These are phyloP conservation scores for Prinia subflava DNA, from an alignment of 2,113 vertebrate genomes.

Conservation along the genomic window DNA sequence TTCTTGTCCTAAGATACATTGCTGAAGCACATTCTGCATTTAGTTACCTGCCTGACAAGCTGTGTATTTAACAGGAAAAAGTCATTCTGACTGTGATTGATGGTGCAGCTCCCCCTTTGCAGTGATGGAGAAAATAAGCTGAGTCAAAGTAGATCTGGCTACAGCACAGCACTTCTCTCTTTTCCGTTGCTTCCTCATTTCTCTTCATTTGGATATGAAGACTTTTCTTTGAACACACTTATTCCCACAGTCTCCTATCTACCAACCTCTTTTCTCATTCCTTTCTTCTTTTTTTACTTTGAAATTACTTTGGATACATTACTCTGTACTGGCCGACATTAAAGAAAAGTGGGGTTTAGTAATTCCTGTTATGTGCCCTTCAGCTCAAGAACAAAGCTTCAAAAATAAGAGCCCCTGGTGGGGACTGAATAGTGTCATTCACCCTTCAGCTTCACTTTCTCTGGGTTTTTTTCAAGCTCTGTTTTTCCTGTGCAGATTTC, in stretches of 20 bases:
- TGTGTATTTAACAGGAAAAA: conserved; percentile 47
- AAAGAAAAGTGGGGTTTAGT: neutral
- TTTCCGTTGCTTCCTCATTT: conserved; percentile 43
- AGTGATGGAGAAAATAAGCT: conserved; percentile 50
- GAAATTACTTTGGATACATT: conserved; percentile 47
- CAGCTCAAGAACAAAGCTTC: conserved; percentile 31
- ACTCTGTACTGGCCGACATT: neutral
- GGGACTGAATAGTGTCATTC: neutral
- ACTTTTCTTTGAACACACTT: conserved; percentile 50
- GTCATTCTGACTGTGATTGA: conserved; percentile 59
- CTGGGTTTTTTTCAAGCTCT: neutral
- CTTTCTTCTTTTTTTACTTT: conserved; percentile 63
- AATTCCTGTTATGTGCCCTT: neutral
- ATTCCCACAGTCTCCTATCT: conserved; percentile 51
- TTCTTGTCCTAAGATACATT: conserved; percentile 15
- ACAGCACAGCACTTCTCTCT: neutral
- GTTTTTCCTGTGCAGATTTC: neutral
- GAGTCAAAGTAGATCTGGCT: conserved; percentile 49
- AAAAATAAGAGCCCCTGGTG: neutral
- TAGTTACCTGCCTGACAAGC: conserved; percentile 46
- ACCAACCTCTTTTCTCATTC: conserved; percentile 47
- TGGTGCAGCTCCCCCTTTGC: conserved; percentile 41
- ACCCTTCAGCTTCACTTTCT: neutral
- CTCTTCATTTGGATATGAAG: conserved; percentile 63
- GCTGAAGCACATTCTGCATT: conserved; percentile 4